Evolutionary conservation across 2,797 vertebrate genomes (phyloP).

Genomic region (Sarcophilus harrisii): DNA sequence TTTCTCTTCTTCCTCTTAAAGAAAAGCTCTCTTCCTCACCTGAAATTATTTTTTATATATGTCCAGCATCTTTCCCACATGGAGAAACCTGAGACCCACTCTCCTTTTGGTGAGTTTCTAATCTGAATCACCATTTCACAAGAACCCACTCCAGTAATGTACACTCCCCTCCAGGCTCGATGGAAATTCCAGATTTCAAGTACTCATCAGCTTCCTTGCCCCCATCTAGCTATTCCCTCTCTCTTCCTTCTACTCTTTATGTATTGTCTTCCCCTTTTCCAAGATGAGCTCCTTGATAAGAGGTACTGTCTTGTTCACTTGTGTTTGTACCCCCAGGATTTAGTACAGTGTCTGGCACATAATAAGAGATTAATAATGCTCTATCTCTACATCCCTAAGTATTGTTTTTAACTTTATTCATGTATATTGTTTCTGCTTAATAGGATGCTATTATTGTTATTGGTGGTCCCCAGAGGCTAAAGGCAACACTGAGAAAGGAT

Average conservation of each 20-base stretch:
- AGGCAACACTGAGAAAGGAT: background rate
- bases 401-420: background rate
- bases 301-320: background rate
- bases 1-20: background rate
- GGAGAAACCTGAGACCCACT: background rate
- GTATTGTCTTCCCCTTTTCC: background rate
- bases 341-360: background rate
- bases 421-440: background rate
- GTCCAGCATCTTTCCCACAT: background rate
- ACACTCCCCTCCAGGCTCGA: background rate
- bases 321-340: background rate
- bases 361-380: background rate
- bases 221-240: background rate
- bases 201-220: background rate
- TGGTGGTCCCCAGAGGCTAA: background rate
- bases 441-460: background rate
- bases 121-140: background rate
- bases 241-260: background rate
- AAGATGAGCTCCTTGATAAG: background rate
- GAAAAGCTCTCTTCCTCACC: background rate
- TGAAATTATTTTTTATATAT: background rate
- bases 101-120: background rate
- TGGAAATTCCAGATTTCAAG: background rate
- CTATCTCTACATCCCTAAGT: background rate
- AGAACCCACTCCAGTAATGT: background rate